Base-by-base conservation (phyloP, 2,888 invertebrate species). In the Yponomeuta cagnagella region DNA sequence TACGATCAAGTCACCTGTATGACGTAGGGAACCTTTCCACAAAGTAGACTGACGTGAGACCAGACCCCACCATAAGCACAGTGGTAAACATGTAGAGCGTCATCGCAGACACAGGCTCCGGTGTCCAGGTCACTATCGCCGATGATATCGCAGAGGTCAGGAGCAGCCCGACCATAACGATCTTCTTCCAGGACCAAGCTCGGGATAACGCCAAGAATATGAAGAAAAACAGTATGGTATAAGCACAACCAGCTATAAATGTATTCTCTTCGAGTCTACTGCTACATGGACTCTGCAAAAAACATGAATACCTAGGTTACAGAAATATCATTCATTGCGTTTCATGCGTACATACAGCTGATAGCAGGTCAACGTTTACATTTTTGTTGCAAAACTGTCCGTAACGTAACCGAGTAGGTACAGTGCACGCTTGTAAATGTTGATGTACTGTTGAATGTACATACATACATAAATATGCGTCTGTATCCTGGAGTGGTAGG, bases 1-100 rank as follows among this genome's bases (percentile, higher is more conserved):
- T 12, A 58, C 12, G 52, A 58, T 15, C 3, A 58, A 58, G 52
- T 76, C 72, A 90, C 90, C 90, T 84, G 71, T 90, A 89, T 2
- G 90, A 89, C 0, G 90, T 90, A 4, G 90, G 90, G 70, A 87
- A 90, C 48, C 89, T 74, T 4, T 89, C 89, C 2, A 90, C 90
- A 70, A 88, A 90, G 76, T 89, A 90, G 0, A 89, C 88, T 2
- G 89, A 89, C 1, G 89, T 79, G 48, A 90, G 79, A 23, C 90
- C 90, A 58, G 72, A 89, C 88, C 52, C 87, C 84, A 88, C 89
- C 87, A 64, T 88, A 88, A 0, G 88, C 87, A 71, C 88, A 88
- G 72, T 88, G 84, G 80, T 85, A 89, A 10, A 89, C 74, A 85
- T 88, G 82, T 90, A 90, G 30, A 89, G 76, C 63, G 86, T 77